Base-by-base conservation (phyloP, 2,113 vertebrate species). In the Serilophus lunatus region DNA sequence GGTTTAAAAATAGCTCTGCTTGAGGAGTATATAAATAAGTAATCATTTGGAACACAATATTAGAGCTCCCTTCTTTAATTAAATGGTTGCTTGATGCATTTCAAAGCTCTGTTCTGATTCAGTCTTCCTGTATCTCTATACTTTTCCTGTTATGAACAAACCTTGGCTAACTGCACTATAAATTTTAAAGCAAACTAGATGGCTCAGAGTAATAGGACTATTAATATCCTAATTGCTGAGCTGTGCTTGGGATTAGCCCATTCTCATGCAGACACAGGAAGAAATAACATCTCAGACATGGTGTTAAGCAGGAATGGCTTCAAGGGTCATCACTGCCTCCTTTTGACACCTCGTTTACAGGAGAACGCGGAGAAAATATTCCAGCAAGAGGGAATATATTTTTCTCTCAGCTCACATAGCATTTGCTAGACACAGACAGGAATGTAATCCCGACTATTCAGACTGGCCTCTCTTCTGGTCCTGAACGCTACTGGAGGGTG, bases 21-120 rank as follows among this genome's bases (percentile, higher is more conserved):
- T 90, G 90, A 92, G 71, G 51, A 90, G 56, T n/a, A 20, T 22
- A 95, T 95, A 96, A 96, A 93, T 96, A 96, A 96, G 88, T 90
- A 95, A 95, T 93, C 79, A 75, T 95, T 92, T 80, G 72, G 88
- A 96, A 90, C 68, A 96, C 85, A 96, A 68, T 95, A 90, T 85
- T 86, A 93, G 87, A 95, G 19, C 26, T 50, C 76, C 51, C 71
- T 90, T 92, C 94, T 96, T 93, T 93, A 96, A 96, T 97, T 95
- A 95, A 95, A 92, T 75, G 79, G 82, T 70, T 78, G 54, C 71
- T 64, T 81, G 85, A 82, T 97, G 85, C 93, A 93, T 96, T 96
- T 92, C 90, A 94, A 95, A 93, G 86, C 94, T 92, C 82, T 85
- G 11, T 54, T 94, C 95, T 86, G 72, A 88, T 86, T 92, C 90